Evolutionary conservation across 53 echinoderm and acorn worm species (phyloP), one percentile per base, ranked within the genome.

Genomic region (Hippasteria phrygiana): DNA sequence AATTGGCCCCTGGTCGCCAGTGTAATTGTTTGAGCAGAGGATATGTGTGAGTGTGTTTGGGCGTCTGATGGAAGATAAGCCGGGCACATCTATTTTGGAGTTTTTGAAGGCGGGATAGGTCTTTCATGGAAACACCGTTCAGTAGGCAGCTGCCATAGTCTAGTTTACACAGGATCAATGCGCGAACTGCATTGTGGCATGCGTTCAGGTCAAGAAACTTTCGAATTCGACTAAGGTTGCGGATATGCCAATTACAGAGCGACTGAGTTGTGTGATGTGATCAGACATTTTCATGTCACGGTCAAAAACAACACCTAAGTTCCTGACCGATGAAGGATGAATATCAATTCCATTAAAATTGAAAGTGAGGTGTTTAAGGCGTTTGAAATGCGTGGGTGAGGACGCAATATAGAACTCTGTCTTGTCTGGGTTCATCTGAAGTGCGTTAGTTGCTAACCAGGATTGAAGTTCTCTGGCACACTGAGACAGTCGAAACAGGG

Each of bases 161-260:
- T 28, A 65, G 14, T 1, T 33, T 65, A 4, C 28, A 65, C 9
- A 65, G 28, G n/a, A 28, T 48, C 8, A 48, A 14, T 14, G 48
- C 48, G 48, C n/a, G n/a, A n/a, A n/a, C n/a, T n/a, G n/a, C n/a
- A n/a, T n/a, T n/a, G n/a, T n/a, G n/a, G n/a, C n/a, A n/a, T n/a
- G n/a, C n/a, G n/a, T n/a, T n/a, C n/a, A n/a, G 24, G 26, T 69
- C 69, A 66, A 84, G 50, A 70, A 47, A 84, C 47, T n/a, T 67
- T 47, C 85, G 69, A 2, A 69, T 67, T 10, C 74, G 74, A 39
- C 47, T 41, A 2, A 81, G 56, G 45, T 81, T 81, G 45, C 26
- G 81, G 8, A 81, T 20, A 11, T 81, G 64, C 55, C 34, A 10
- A 55, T 79, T 55, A 79, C 8, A 59, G 62, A 79, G 24, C 34